phyloP scores from a whole-genome alignment of 2,797 vertebrate species.

The Simalia tracyae region DNA sequence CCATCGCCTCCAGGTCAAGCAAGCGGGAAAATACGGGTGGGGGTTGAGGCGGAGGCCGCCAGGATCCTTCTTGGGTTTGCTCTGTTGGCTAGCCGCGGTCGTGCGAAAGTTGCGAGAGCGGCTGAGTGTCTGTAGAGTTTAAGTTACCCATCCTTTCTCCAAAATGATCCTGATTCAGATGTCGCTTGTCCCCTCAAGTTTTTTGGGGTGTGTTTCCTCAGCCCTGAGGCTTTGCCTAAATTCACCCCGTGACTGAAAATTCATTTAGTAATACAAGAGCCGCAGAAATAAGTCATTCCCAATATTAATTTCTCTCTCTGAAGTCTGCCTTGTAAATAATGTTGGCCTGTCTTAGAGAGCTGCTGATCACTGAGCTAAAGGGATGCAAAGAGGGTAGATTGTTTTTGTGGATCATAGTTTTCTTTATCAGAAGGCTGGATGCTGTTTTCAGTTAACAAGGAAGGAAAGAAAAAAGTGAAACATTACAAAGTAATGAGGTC shows the following conservation, averaged over 20 bases:
- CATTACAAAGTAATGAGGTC: background rate
- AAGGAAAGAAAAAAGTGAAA: background rate
- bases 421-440: background rate
- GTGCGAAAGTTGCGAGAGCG: background rate
- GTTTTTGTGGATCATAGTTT: background rate
- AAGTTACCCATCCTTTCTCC: background rate
- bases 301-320: background rate
- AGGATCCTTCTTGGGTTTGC: background rate
- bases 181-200: background rate
- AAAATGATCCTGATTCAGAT: background rate
- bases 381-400: background rate
- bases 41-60: background rate
- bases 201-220: background rate
- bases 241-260: background rate
- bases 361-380: background rate
- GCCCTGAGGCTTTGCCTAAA: background rate
- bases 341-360: background rate
- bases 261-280: background rate
- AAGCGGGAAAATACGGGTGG: slow-evolving; percentile 1
- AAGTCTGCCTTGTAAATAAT: background rate
- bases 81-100: background rate
- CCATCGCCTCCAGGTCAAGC: slow-evolving; percentile 93
- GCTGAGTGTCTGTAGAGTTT: background rate
- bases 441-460: background rate
- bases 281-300: background rate